A percentile compares a stretch with the other conserved stretches of the same genome.
These are phyloP conservation scores for Archaeoteleia sp. DNA, from an alignment of 2,888 invertebrate species.

Conservation along the genomic window DNA sequence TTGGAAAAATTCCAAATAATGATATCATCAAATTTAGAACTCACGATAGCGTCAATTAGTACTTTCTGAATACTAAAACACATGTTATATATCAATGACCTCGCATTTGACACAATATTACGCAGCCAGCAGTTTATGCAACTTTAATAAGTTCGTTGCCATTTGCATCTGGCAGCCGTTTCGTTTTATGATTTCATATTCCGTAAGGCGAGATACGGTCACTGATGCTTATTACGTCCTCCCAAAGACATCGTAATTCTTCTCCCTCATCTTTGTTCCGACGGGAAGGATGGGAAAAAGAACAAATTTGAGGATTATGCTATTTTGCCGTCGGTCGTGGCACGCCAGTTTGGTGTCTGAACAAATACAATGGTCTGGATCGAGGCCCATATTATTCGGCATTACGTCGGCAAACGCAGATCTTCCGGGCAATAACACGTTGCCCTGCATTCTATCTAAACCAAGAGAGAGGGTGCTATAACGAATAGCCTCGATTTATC, in stretches of 20 bases:
- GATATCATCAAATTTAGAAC: too few species aligned
- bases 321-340: not conserved
- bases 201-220: not conserved
- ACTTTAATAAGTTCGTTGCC: too few species aligned
- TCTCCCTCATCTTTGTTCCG: too few species aligned
- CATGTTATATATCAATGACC: too few species aligned
- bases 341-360: conserved; percentile 19
- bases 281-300: not conserved
- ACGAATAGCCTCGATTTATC: conserved; percentile 48
- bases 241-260: too few species aligned
- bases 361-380: conserved; percentile 33
- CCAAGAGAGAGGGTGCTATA: conserved; percentile 34
- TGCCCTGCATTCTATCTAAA: conserved; percentile 45
- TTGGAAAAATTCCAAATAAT: too few species aligned
- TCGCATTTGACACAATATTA: too few species aligned
- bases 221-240: not conserved
- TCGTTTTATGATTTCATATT: too few species aligned
- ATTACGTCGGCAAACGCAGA: conserved; percentile 42
- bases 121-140: too few species aligned
- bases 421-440: conserved; percentile 51
- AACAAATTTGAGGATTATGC: not conserved
- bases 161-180: too few species aligned
- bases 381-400: conserved; percentile 32
- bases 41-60: too few species aligned
- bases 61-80: too few species aligned